These are phyloP conservation scores for Rhineura floridana DNA, from an alignment of 2,113 vertebrate genomes.

Conservation along the genomic window DNA sequence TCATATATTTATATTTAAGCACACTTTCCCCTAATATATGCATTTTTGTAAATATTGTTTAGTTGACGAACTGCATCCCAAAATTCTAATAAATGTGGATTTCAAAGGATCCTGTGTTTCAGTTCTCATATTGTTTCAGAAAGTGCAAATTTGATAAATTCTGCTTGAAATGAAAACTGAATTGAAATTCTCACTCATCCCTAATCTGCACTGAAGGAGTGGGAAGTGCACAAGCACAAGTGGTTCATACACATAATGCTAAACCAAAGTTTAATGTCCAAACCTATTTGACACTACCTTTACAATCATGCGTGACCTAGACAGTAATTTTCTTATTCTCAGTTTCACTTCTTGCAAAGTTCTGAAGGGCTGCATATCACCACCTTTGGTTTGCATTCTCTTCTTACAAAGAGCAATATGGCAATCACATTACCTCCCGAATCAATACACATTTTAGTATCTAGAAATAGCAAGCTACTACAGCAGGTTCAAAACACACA, in stretches of 20 bases:
- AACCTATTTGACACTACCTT: background rate
- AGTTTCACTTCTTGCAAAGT: background rate
- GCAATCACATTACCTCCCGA: background rate
- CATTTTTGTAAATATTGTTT: too few relatives aligned
- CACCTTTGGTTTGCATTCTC: background rate
- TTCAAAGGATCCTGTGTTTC: too few relatives aligned
- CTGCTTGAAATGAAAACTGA: too few relatives aligned
- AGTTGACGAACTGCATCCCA: too few relatives aligned
- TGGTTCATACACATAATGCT: background rate
- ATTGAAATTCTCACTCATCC: too few relatives aligned
- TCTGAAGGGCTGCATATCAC: background rate
- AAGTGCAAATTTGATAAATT: too few relatives aligned
- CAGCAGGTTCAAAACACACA: background rate
- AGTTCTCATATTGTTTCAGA: too few relatives aligned
- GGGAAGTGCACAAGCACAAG: too few relatives aligned
- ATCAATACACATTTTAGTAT: background rate
- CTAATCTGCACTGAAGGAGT: too few relatives aligned
- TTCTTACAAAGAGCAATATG: background rate
- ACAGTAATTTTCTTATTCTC: background rate
- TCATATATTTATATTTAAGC: too few relatives aligned
- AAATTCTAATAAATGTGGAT: too few relatives aligned
- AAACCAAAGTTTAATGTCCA: background rate
- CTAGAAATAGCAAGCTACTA: background rate
- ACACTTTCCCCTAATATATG: too few relatives aligned
- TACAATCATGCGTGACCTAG: background rate